These are phyloP conservation scores for Yponomeuta cagnagella DNA, from an alignment of 2,888 invertebrate genomes.

Conservation along the genomic window DNA sequence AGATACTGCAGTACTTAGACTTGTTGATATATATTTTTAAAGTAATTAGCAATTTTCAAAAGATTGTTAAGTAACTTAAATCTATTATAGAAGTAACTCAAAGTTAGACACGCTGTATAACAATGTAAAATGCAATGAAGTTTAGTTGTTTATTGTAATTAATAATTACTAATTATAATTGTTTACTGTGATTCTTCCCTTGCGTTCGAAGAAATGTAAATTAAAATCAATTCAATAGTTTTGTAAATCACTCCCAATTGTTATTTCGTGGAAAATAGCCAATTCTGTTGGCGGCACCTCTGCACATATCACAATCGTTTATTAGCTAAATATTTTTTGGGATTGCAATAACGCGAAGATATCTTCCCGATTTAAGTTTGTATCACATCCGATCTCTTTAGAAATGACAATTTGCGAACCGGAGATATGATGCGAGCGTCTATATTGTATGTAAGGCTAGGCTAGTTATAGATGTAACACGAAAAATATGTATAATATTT, in stretches of 20 bases:
- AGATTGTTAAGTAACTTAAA: not conserved
- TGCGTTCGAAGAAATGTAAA: slow-evolving; percentile 34
- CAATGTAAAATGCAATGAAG: slow-evolving; percentile 11
- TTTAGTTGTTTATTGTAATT: not conserved
- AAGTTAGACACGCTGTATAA: not conserved
- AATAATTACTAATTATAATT: not conserved
- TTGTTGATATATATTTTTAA: no score
- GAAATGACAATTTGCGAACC: slow-evolving; percentile 62
- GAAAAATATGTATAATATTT: slow-evolving; percentile 48
- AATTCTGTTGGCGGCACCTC: slow-evolving; percentile 32
- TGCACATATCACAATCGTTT: slow-evolving; percentile 2
- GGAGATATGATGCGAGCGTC: slow-evolving; percentile 65
- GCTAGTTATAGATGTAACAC: slow-evolving; percentile 58
- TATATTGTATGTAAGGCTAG: slow-evolving; percentile 62
- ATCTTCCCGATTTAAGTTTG: not conserved
- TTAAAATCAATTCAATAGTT: slow-evolving; percentile 27
- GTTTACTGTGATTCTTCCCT: slow-evolving; percentile 46
- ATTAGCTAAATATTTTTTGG: not conserved
- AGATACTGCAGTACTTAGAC: no score
- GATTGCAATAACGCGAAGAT: not conserved
- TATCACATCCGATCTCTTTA: slow-evolving; percentile 39
- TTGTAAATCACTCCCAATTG: slow-evolving; percentile 15
- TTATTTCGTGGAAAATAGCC: slow-evolving; percentile 25
- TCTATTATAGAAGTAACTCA: not conserved
- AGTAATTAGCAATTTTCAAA: no score